Evolutionary conservation across 1,140 invertebrate species (phyloP).

Genomic region (Pararge aegeria): DNA sequence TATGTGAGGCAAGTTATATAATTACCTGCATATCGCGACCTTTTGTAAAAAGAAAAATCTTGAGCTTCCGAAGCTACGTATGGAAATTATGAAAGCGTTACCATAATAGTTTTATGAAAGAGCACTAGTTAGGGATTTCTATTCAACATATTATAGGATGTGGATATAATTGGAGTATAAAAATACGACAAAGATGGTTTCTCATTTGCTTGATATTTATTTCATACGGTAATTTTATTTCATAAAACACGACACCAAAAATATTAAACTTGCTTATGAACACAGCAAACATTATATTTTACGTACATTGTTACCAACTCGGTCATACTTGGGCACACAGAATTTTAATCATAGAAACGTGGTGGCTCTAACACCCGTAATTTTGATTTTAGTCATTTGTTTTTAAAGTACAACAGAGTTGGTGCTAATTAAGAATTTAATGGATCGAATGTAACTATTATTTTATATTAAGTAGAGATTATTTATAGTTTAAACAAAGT

Average conservation of each 20-base stretch:
- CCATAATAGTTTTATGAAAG: constrained; percentile 5
- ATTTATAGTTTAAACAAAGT: constrained; percentile 49
- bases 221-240: constrained; percentile 20
- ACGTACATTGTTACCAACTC: constrained; percentile 8
- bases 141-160: not conserved
- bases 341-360: no score
- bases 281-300: constrained; percentile 37
- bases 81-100: constrained; percentile 4
- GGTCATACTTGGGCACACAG: not conserved
- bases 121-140: not conserved
- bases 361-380: no score
- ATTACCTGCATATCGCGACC: not conserved
- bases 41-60: not conserved
- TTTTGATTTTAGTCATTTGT: not conserved
- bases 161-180: not conserved
- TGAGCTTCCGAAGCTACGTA: not conserved
- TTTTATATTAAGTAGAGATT: not conserved
- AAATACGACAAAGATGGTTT: constrained; percentile 9
- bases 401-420: not conserved
- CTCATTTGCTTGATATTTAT: constrained; percentile 38
- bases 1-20: not conserved
- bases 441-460: not conserved
- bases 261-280: constrained; percentile 18
- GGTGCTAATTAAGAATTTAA: not conserved
- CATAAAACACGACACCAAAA: constrained; percentile 42